These are phyloP conservation scores for Orthosia incerta DNA, from an alignment of 2,888 invertebrate species.

Conservation along the genomic window DNA sequence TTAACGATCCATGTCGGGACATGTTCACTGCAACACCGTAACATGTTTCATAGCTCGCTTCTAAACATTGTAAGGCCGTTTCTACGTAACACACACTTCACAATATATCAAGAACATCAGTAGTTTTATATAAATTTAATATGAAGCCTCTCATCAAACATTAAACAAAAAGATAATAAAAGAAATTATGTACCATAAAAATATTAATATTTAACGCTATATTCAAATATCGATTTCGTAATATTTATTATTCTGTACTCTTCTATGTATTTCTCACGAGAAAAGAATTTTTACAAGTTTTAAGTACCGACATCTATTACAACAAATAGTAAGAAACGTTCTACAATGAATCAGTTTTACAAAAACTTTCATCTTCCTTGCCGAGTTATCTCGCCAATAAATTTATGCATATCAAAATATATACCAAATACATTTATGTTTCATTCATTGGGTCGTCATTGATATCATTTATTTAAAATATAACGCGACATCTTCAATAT, in stretches of 20 bases:
- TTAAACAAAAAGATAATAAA: slow-evolving; percentile 73
- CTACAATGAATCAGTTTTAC: slow-evolving; percentile 74
- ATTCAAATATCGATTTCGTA: slow-evolving; percentile 80
- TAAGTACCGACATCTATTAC: slow-evolving; percentile 86
- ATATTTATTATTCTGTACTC: slow-evolving; percentile 79
- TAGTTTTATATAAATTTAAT: slow-evolving; percentile 77
- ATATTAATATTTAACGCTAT: slow-evolving; percentile 83
- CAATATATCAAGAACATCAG: slow-evolving; percentile 74
- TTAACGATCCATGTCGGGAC: slow-evolving; percentile 49
- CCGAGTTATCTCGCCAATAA: slow-evolving; percentile 81
- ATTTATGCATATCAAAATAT: slow-evolving; percentile 89
- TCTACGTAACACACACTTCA: slow-evolving; percentile 78
- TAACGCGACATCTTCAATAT: slow-evolving; percentile 77
- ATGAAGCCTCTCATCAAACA: slow-evolving; percentile 75
- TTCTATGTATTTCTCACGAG: slow-evolving; percentile 77
- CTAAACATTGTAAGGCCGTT: slow-evolving; percentile 76
- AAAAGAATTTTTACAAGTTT: slow-evolving; percentile 78
- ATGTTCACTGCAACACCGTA: slow-evolving; percentile 65
- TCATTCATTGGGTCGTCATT: slow-evolving; percentile 74
- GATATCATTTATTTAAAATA: slow-evolving; percentile 81
- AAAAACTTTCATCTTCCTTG: slow-evolving; percentile 74
- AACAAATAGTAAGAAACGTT: slow-evolving; percentile 75
- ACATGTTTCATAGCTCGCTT: slow-evolving; percentile 67
- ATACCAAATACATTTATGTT: slow-evolving; percentile 83
- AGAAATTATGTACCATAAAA: slow-evolving; percentile 78